Evolutionary conservation across 2,888 invertebrate genomes (phyloP).

Genomic region (Lasioglossum zephyrum): DNA sequence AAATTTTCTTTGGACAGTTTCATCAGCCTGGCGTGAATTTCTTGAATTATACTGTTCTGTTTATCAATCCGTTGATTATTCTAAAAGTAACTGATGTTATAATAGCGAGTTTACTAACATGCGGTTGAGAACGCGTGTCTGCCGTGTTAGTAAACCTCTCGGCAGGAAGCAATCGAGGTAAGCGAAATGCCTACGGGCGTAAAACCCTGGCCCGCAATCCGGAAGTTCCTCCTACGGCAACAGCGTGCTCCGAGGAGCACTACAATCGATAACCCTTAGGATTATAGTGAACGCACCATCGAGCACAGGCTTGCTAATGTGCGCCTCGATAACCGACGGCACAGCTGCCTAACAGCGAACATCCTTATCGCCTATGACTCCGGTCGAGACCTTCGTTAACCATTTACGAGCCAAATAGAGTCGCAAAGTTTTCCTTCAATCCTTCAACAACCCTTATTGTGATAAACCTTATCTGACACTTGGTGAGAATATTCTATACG

Average conservation of each 20-base stretch:
- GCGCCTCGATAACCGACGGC: neutral
- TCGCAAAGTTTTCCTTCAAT: neutral
- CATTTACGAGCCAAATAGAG: neutral
- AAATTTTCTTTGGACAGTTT: no score
- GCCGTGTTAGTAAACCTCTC: neutral
- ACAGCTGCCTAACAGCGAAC: constrained; percentile 7
- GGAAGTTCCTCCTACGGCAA: neutral
- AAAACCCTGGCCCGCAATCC: neutral
- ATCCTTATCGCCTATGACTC: neutral
- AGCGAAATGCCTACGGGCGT: constrained; percentile 3
- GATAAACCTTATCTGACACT: no score
- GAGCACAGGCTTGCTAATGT: neutral
- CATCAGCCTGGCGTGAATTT: no score
- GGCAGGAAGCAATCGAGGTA: constrained; percentile 2
- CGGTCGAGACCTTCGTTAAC: neutral
- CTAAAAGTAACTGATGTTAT: neutral
- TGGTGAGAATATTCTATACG: no score
- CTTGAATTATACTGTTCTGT: no score
- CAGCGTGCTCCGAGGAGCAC: neutral
- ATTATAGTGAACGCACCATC: constrained; percentile 11
- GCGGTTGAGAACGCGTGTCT: neutral
- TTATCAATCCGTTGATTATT: no score
- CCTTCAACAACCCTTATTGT: neutral
- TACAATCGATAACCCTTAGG: constrained; percentile 12
- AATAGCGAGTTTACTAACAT: neutral